Evolutionary conservation across 2,888 invertebrate species (phyloP), one percentile per base, ranked within the genome.

Genomic region (Clistopyga incitator): DNA sequence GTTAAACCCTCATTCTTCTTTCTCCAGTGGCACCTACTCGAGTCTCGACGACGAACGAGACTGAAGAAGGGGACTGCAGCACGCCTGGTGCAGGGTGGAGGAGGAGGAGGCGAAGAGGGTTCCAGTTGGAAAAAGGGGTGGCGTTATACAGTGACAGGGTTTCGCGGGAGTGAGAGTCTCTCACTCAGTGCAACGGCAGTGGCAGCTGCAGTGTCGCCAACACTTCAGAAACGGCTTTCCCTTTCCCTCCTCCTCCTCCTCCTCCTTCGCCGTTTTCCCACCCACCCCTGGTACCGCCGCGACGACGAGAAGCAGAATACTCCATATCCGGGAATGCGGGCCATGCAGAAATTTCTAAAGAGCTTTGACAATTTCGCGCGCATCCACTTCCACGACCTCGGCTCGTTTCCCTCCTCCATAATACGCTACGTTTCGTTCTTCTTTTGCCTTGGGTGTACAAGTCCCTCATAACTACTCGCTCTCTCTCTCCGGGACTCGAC

Each of bases 331-430:
- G 61, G 65, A 86, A 84, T 81, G 81, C 77, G 84, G 84, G 82
- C 85, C 80, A 85, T 82, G 84, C 82, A 84, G 86, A 88, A 85
- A 86, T 87, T 86, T 87, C 86, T 84, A 86, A 87, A 88, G 83
- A 83, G 86, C 89, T 90, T 88, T 87, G 87, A 88, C 87, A 87
- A 88, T 90, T 88, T 87, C 78, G 82, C 81, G 68, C 85, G 64
- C 83, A 86, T 85, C 85, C 82, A 81, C 67, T 59, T 67, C 67
- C 71, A 77, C 59, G 78, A 74, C 83, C 80, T 81, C 79, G 78
- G 64, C 81, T 85, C 86, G 86, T 87, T 82, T 87, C 83, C 85
- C 85, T 84, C 83, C 84, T 86, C 87, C 86, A 34, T 59, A 50
- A 23, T 29, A 74, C 70, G 54, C 74, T 54, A 56, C 50, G 45